phyloP scores from a whole-genome alignment of 2,888 invertebrate species.

The Synergus itoensis region DNA sequence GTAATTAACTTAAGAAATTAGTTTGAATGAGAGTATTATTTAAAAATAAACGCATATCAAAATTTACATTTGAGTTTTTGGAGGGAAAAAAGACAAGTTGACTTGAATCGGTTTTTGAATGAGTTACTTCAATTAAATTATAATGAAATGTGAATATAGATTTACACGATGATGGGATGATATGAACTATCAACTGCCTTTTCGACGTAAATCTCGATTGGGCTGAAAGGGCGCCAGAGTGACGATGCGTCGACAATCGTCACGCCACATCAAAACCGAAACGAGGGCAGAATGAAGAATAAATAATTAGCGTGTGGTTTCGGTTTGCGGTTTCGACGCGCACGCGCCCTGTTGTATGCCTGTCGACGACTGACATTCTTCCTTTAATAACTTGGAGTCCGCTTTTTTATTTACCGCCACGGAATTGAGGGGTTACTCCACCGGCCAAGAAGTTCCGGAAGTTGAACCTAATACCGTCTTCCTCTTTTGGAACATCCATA shows the following conservation, averaged over 20 bases:
- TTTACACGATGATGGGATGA: neutral
- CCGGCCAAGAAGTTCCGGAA: slow-evolving; percentile 14
- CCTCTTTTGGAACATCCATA: neutral
- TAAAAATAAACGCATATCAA: too few relatives aligned
- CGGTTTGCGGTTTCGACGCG: slow-evolving; percentile 64
- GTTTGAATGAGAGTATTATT: too few relatives aligned
- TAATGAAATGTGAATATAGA: slow-evolving; percentile 20
- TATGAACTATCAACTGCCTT: slow-evolving; percentile 1
- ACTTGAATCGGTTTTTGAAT: neutral
- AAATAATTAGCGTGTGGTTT: slow-evolving; percentile 73
- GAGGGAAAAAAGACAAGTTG: too few relatives aligned
- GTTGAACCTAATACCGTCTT: neutral
- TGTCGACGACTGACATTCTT: slow-evolving; percentile 53
- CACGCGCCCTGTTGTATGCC: slow-evolving; percentile 66
- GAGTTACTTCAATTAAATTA: neutral
- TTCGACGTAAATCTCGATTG: slow-evolving; percentile 4
- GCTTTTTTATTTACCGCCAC: slow-evolving; percentile 45
- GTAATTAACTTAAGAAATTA: too few relatives aligned
- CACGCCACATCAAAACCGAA: slow-evolving; percentile 50
- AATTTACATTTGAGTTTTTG: too few relatives aligned
- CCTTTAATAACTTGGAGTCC: slow-evolving; percentile 52
- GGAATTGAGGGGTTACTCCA: slow-evolving; percentile 37
- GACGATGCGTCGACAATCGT: slow-evolving; percentile 47
- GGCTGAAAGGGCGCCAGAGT: slow-evolving; percentile 27
- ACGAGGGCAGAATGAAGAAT: slow-evolving; percentile 65